phyloP scores from a whole-genome alignment of 2,797 vertebrate species.

The Dendrocincla tyrannina region DNA sequence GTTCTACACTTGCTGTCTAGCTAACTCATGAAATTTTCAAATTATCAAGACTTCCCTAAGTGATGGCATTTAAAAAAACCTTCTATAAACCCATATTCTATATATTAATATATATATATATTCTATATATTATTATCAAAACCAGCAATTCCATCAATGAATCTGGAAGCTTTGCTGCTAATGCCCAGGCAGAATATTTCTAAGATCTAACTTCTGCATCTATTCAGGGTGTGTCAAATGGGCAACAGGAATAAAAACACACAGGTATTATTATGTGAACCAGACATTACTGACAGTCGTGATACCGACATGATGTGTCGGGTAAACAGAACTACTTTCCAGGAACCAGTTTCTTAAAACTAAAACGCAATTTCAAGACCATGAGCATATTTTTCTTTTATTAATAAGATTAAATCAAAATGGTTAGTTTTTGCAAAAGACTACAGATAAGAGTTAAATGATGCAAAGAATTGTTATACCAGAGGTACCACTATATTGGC shows the following conservation, averaged over 20 bases:
- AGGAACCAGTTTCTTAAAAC: not conserved
- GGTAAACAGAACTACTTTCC: not conserved
- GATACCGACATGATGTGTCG: not conserved
- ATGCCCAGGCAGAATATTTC: not conserved
- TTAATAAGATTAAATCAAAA: not conserved
- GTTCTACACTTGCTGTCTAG: not conserved
- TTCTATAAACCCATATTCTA: not conserved
- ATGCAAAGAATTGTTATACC: not conserved
- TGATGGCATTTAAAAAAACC: not conserved
- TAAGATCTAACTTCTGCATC: not conserved
- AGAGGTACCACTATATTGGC: not conserved
- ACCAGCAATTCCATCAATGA: not conserved
- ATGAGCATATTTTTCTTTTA: not conserved
- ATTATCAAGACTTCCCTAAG: not conserved
- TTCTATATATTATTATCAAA: not conserved
- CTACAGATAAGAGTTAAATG: not conserved
- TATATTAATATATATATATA: not conserved
- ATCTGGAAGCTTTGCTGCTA: not conserved
- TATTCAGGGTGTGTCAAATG: not conserved
- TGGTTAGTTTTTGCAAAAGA: not conserved
- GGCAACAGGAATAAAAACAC: not conserved
- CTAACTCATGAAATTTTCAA: not conserved
- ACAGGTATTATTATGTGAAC: not conserved
- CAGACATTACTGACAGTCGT: not conserved
- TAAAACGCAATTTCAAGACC: not conserved